phyloP scores from a whole-genome alignment of 2,797 vertebrate genomes.

The Pteropus rufus region DNA sequence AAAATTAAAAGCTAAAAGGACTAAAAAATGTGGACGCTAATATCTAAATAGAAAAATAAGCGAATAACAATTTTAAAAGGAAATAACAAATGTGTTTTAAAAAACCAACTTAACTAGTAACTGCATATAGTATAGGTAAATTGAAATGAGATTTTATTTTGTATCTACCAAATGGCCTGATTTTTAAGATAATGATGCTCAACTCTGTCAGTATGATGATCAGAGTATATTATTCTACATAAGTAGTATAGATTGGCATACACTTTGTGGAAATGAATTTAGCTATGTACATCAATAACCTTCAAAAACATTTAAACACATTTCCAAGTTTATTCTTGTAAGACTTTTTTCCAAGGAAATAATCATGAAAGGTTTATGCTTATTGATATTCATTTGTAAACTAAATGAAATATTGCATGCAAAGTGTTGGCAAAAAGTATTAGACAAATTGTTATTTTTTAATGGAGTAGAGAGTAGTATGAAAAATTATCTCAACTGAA shows the following conservation, averaged over 20 bases:
- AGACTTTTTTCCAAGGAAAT: neutral
- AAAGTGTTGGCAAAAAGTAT: neutral
- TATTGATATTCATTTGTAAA: neutral
- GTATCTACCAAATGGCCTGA: neutral
- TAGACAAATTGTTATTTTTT: neutral
- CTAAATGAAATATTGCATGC: neutral
- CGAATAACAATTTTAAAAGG: neutral
- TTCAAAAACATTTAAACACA: neutral
- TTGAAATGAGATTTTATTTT: neutral
- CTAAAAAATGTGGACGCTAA: neutral
- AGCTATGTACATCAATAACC: neutral
- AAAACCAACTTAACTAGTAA: neutral
- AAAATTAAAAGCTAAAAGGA: slow-evolving; percentile 39
- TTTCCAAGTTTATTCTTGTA: neutral
- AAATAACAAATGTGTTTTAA: neutral
- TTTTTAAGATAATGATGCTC: neutral
- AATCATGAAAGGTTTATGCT: neutral
- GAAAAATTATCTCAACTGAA: neutral
- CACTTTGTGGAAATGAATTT: neutral
- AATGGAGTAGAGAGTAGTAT: neutral
- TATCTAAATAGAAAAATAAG: neutral
- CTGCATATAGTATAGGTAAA: neutral
- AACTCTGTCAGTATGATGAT: neutral
- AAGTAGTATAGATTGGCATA: neutral
- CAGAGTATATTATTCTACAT: neutral